Base-by-base conservation (phyloP, 2,113 vertebrate genomes). In the Helogale parvula region DNA sequence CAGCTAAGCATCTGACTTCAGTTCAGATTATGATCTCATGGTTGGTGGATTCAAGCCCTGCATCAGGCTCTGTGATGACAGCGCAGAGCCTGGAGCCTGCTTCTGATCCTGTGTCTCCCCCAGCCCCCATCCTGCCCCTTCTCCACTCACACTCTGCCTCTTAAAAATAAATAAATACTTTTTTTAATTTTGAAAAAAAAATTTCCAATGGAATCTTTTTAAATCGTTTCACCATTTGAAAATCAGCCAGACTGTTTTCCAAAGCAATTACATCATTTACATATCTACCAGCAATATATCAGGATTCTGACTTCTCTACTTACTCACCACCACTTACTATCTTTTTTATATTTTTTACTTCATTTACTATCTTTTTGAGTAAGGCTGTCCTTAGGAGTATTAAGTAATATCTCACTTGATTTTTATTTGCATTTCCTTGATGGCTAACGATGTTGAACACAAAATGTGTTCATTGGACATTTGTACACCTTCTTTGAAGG, bases 351-450 rank as follows among this genome's bases (percentile, higher is more conserved):
- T 60, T 60, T 60, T 60, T 23, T 23, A 60, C 23, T 60, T 60
- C 19, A 21, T 60, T 76, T 72, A 8, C 16, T 50, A 19, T 80
- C 33, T 87, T 50, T 81, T 33, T 92, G 12, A 83, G 27, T 71
- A 17, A 14, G 90, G 21, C 45, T 15, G 29, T 69, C 38, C 23
- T 83, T 54, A 27, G 15, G 38, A 38, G 29, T 92, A 29, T 79
- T 16, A 85, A 76, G 16, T 45, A 35, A 19, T 13, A 74, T 9
- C 52, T 91, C 27, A 25, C 11, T 63, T 54, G 31, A 13, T 50
- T 88, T 88, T 88, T 7, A 96, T 68, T 91, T 96, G 41, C 11
- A 86, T 72, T 91, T 72, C 71, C 52, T 88, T 89, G 68, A 91
- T 88, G 72, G 25, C 23, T 91, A 47, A 60, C 66, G 31, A 96